These are phyloP conservation scores for Avahi laniger DNA, from an alignment of 2,797 vertebrate genomes.

Conservation along the genomic window DNA sequence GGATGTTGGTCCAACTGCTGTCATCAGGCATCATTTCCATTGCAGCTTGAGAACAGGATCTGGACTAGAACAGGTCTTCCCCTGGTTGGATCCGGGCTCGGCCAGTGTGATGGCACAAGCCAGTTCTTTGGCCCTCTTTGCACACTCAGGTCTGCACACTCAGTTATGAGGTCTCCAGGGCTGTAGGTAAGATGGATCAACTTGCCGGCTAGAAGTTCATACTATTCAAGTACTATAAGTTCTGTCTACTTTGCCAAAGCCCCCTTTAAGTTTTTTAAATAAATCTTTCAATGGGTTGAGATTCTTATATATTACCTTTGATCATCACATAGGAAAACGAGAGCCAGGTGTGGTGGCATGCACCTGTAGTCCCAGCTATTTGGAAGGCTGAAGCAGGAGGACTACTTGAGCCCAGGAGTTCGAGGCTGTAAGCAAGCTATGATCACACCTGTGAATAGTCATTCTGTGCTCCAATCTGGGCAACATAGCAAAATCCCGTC, in stretches of 20 bases:
- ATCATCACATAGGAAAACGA: slow-evolving; percentile 1
- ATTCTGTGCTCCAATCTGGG: not conserved
- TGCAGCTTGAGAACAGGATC: not conserved
- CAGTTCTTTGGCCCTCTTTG: not conserved
- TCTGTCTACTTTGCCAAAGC: not conserved
- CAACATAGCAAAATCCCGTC: not conserved
- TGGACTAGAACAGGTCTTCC: not conserved
- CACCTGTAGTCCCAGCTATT: not conserved
- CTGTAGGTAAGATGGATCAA: not conserved
- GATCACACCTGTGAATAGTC: not conserved
- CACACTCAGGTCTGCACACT: not conserved
- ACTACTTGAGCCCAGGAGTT: not conserved
- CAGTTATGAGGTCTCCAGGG: not conserved
- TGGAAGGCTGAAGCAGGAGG: not conserved
- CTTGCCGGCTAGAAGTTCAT: not conserved
- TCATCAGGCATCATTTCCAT: not conserved
- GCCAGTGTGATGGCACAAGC: not conserved
- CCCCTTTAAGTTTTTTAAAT: not conserved
- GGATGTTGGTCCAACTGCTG: too few relatives aligned
- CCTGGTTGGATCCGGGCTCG: not conserved
- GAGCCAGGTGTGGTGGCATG: too few relatives aligned
- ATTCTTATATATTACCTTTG: not conserved
- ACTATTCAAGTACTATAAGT: not conserved
- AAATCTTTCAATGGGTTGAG: not conserved
- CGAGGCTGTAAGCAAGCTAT: not conserved